A percentile compares a stretch with the other conserved stretches of the same genome.
Conservation (phyloP, 2,888 invertebrate genomes). For the Trichopria drosophilae region DNA sequence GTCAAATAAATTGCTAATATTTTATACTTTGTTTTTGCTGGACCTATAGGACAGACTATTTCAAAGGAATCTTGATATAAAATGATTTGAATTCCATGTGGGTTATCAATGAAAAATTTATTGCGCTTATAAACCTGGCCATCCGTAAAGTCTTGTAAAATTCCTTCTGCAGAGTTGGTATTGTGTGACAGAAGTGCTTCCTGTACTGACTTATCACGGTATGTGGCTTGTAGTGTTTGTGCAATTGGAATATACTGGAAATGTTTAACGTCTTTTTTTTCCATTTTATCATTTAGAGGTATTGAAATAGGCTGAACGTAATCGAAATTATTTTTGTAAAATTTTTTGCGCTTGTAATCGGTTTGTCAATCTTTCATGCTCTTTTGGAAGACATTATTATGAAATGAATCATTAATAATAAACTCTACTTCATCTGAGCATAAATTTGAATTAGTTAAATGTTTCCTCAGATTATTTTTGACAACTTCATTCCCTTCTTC, state of each 20-base stretch:
- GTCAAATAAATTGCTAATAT: constrained; percentile 19
- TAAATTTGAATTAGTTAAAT: constrained; percentile 4
- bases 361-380: no score
- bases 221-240: constrained; percentile 12
- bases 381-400: neutral
- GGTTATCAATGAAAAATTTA: neutral
- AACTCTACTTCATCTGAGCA: neutral
- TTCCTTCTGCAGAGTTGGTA: neutral
- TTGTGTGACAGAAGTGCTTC: constrained; percentile 3
- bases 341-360: constrained; percentile 27
- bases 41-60: constrained; percentile 18
- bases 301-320: constrained; percentile 24
- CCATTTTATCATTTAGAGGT: constrained; percentile 2
- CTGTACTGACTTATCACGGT: constrained; percentile 17
- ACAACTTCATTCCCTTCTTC: constrained; percentile 7
- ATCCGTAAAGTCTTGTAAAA: constrained; percentile 16
- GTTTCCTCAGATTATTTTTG: constrained; percentile 1
- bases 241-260: constrained; percentile 22
- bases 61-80: constrained; percentile 27
- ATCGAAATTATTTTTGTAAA: constrained; percentile 24
- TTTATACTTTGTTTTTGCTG: constrained; percentile 19
- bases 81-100: constrained; percentile 5
- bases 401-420: neutral
- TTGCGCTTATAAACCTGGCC: constrained; percentile 9
- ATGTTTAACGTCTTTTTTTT: neutral